Base-by-base conservation (phyloP, 2,888 invertebrate genomes). In the Amiota communis region DNA sequence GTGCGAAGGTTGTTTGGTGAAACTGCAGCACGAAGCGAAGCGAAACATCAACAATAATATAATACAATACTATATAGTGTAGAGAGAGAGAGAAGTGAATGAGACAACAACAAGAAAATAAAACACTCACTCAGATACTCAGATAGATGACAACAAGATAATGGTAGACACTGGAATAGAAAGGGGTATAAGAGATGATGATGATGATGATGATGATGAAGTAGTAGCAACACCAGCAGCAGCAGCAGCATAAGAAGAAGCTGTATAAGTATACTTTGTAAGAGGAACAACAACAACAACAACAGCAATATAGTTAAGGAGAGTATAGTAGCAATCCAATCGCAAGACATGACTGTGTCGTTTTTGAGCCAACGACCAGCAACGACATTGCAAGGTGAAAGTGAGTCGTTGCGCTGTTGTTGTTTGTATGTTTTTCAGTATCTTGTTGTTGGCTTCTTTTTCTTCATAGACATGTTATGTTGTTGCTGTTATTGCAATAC, bases 381-480 rank as follows among this genome's bases (percentile, higher is more conserved):
- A 85, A 89, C 88, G 88, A 85, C 88, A 89, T 89, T 88, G 88
- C 87, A 88, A 89, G 88, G 88, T 89, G 88, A 88, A 88, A 88
- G 88, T 88, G 87, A 89, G 84, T 81, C 82, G 85, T 77, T 76
- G 78, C 74, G 78, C 74, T 72, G 77, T 77, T 74, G 81, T 70
- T 77, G 77, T 74, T 77, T 67, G 48, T 71, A 71, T 70, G 70
- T 68, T 51, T 10, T 61, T 15, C 36, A 15, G 56, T 53, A 56
- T 71, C 63, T 49, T 65, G 74, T 49, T 65, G 74, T 36, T 77
- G 59, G 71, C 48, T 56, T 75, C 64, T 61, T 56, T 70, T 68
- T 59, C 48, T 64, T 73, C 61, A 63, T 48, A 61, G 71, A 15
- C n/a, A 59, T 20, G 59, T 20, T 20, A n/a, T n/a, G n/a, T 11